Evolutionary conservation across 2,888 invertebrate species (phyloP).

Genomic region (Ophioninae sp.): DNA sequence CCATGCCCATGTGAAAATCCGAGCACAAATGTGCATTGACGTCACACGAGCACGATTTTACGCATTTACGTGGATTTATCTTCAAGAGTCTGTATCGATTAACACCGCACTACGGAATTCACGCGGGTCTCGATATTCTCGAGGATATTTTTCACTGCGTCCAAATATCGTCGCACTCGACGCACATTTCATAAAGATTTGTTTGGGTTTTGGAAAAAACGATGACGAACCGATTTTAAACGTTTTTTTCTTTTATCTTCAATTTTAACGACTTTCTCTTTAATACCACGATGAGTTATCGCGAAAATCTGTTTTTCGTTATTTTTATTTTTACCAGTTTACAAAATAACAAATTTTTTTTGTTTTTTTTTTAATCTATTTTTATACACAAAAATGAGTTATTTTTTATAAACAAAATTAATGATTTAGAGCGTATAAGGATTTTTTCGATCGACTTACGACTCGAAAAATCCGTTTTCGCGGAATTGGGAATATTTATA

Average conservation of each 20-base stretch:
- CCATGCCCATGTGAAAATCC: slow-evolving; percentile 77
- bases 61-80: slow-evolving; percentile 1
- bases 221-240: background rate
- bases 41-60: slow-evolving; percentile 64
- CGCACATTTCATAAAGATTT: background rate
- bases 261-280: background rate
- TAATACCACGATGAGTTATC: too few relatives aligned
- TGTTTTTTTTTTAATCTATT: too few relatives aligned
- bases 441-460: too few relatives aligned
- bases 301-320: too few relatives aligned
- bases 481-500: too few relatives aligned
- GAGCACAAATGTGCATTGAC: slow-evolving; percentile 76
- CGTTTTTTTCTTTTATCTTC: background rate
- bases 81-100: background rate
- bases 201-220: background rate
- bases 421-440: too few relatives aligned
- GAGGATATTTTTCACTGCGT: background rate
- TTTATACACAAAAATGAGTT: too few relatives aligned
- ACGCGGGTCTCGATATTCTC: background rate
- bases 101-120: background rate
- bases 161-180: background rate
- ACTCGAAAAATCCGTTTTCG: too few relatives aligned
- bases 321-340: too few relatives aligned
- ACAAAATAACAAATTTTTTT: too few relatives aligned
- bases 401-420: too few relatives aligned